Conservation (phyloP, 2,888 invertebrate genomes). For the Scaptomyza flava region DNA sequence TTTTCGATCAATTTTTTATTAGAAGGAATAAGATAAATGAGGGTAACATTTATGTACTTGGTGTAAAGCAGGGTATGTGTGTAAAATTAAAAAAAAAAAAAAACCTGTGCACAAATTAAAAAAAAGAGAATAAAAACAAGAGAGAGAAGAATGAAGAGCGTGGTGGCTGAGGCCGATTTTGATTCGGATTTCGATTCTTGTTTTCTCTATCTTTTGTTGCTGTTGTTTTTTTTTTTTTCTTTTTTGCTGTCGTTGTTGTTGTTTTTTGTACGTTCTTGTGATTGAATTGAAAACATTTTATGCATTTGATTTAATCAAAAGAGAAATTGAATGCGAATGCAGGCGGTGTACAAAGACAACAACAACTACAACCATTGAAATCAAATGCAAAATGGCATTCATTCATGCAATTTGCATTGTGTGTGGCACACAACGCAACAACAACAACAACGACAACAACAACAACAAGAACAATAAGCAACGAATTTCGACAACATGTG, state of each 20-base stretch:
- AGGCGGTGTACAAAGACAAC: slow-evolving; percentile 38
- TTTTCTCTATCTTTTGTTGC: not conserved
- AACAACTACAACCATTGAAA: slow-evolving; percentile 46
- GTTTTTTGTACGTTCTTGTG: slow-evolving; percentile 29
- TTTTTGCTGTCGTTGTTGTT: not conserved
- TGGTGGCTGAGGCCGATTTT: slow-evolving; percentile 39
- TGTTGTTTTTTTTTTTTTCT: not conserved
- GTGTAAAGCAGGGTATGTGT: not conserved
- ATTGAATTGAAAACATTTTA: slow-evolving; percentile 77
- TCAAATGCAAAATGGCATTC: slow-evolving; percentile 74
- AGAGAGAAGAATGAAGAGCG: slow-evolving; percentile 14
- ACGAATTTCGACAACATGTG: slow-evolving; percentile 43
- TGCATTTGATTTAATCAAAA: slow-evolving; percentile 79
- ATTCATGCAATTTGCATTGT: slow-evolving; percentile 80
- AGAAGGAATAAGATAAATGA: no score
- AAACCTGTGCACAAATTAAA: slow-evolving; percentile 50
- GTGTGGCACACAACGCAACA: slow-evolving; percentile 39
- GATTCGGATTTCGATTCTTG: slow-evolving; percentile 41
- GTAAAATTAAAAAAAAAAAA: slow-evolving; percentile 6
- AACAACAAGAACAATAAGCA: slow-evolving; percentile 6
- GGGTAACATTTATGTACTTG: not conserved
- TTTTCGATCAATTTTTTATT: no score
- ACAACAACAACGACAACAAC: slow-evolving; percentile 46
- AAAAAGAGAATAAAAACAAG: slow-evolving; percentile 35
- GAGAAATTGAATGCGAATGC: slow-evolving; percentile 65